Percentiles rank a stretch among this genome's conserved stretches.
Evolutionary conservation across 2,888 invertebrate species (phyloP).

Genomic region (Acleris holmiana): DNA sequence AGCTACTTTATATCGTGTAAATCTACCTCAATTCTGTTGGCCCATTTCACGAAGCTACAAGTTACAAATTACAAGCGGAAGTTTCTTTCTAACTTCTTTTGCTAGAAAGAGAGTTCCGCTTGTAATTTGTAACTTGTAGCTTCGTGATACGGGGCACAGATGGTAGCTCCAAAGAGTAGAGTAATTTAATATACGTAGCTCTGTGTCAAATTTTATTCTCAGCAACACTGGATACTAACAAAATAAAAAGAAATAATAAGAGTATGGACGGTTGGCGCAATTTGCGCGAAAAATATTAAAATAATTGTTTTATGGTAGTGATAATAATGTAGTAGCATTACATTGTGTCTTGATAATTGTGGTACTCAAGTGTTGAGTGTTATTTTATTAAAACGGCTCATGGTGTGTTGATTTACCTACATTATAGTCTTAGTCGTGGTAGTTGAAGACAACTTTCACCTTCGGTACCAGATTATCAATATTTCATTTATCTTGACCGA

Average conservation of each 20-base stretch:
- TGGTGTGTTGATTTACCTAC: slow-evolving; percentile 19
- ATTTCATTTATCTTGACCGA: slow-evolving; percentile 26
- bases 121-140: no score
- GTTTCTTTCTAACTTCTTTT: no score
- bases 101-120: no score
- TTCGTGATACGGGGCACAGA: no score
- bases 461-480: slow-evolving; percentile 29
- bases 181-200: no score
- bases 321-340: not conserved
- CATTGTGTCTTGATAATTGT: not conserved
- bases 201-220: no score
- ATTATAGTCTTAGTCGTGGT: slow-evolving; percentile 22
- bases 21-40: no score
- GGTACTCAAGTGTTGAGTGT: not conserved
- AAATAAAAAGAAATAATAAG: slow-evolving; percentile 28
- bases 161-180: no score
- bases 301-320: slow-evolving; percentile 7
- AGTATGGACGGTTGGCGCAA: slow-evolving; percentile 50
- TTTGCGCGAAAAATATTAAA: slow-evolving; percentile 44
- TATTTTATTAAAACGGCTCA: slow-evolving; percentile 3
- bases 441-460: slow-evolving; percentile 35
- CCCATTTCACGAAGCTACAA: no score
- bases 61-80: no score
- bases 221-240: slow-evolving; percentile 30
- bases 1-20: no score